Conservation (phyloP, 2,888 invertebrate genomes). For the Melitaea athalia region DNA sequence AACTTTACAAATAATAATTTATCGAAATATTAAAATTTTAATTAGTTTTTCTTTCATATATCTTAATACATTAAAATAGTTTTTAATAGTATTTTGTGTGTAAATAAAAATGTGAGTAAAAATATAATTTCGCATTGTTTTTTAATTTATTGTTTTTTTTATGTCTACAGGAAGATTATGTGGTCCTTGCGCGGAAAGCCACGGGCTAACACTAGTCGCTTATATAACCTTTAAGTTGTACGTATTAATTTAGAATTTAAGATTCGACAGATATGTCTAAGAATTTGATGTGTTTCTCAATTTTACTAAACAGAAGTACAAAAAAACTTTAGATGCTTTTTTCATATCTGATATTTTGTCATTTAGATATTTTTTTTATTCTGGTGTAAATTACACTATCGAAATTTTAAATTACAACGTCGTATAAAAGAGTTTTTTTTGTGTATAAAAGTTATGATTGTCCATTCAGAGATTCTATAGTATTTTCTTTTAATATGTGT, state of each 20-base stretch:
- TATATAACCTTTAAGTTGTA: background rate
- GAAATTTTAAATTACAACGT: background rate
- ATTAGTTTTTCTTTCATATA: background rate
- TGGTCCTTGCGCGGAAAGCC: background rate
- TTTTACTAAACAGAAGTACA: no score
- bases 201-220: background rate
- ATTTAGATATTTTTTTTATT: background rate
- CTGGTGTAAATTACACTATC: constrained; percentile 5
- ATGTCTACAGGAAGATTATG: background rate
- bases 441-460: background rate
- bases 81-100: background rate
- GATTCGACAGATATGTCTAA: constrained; percentile 1
- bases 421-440: background rate
- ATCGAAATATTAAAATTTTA: background rate
- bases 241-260: background rate
- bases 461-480: background rate
- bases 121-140: background rate
- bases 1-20: background rate
- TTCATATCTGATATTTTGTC: background rate
- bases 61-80: background rate
- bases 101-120: background rate
- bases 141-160: constrained; percentile 5
- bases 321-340: background rate
- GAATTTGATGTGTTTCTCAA: constrained; percentile 3
- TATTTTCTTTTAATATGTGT: constrained; percentile 22